A percentile compares a stretch with the other conserved stretches of the same genome.
Conservation (phyloP, 2,888 invertebrate species). For the Patella pellucida region DNA sequence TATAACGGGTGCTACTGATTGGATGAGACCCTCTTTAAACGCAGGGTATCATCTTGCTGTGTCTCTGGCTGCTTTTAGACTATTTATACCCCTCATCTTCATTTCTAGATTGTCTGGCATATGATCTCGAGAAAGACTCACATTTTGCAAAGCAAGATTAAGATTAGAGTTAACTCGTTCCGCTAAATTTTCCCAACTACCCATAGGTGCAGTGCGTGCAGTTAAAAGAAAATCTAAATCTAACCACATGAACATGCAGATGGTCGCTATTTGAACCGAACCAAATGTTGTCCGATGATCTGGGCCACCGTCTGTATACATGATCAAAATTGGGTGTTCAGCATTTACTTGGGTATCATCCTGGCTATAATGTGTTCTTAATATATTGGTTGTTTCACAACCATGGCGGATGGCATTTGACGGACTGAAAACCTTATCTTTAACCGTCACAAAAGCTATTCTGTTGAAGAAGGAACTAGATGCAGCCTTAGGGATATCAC, state of each 20-base stretch:
- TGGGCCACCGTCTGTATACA: no score
- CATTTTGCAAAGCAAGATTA: neutral
- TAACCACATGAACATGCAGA: neutral
- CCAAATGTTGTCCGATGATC: neutral
- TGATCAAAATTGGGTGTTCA: constrained; percentile 20
- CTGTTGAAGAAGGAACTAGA: no score
- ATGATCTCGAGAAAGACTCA: neutral
- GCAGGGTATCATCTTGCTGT: neutral
- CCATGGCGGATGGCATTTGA: constrained; percentile 23
- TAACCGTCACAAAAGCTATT: no score
- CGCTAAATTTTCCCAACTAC: neutral
- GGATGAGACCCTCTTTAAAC: neutral
- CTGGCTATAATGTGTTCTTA: constrained; percentile 2
- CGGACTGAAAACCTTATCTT: constrained; percentile 22
- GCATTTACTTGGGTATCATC: constrained; percentile 7
- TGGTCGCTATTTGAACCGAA: neutral
- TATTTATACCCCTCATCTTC: neutral
- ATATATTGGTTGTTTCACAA: constrained; percentile 12
- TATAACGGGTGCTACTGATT: neutral
- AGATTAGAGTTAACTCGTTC: neutral
- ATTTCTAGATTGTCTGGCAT: neutral
- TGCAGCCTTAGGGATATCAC: no score
- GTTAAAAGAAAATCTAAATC: neutral
- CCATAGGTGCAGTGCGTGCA: neutral
- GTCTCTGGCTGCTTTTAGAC: constrained; percentile 1